phyloP scores from a whole-genome alignment of 2,113 vertebrate species.

The Stigmatopora argus region DNA sequence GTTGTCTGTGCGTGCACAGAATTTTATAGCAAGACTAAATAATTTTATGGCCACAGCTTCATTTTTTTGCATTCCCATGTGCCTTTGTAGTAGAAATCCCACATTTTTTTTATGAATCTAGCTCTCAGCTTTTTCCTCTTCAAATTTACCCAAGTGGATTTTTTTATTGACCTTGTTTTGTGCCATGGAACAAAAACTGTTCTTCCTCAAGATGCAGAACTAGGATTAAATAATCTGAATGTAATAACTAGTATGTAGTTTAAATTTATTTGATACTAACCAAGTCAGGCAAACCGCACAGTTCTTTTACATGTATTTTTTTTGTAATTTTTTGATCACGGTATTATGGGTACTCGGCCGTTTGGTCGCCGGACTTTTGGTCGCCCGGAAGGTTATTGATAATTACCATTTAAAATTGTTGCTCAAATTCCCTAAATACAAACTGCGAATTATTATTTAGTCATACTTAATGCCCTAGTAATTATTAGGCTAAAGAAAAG shows the following conservation, averaged over 20 bases:
- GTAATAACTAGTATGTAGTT: background rate
- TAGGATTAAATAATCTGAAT: too few species aligned
- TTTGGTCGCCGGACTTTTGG: too few species aligned
- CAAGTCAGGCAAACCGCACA: background rate
- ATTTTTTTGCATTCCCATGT: background rate
- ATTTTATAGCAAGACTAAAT: background rate
- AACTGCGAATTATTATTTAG: too few species aligned
- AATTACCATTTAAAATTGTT: too few species aligned
- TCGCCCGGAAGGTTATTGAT: too few species aligned
- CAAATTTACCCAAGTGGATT: background rate
- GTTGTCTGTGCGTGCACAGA: background rate
- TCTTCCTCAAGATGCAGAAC: too few species aligned
- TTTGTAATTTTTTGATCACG: background rate
- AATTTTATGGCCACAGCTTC: background rate
- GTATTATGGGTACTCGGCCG: too few species aligned
- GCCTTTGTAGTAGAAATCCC: background rate
- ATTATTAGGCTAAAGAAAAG: too few species aligned
- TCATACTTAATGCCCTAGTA: too few species aligned
- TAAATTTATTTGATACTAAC: background rate
- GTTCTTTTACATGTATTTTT: background rate
- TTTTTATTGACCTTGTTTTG: background rate
- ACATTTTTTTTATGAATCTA: too few species aligned
- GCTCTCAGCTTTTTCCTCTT: background rate
- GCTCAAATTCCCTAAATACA: too few species aligned
- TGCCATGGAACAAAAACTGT: background rate